Conservation (phyloP, 2,797 vertebrate genomes). For the Salmo trutta region DNA sequence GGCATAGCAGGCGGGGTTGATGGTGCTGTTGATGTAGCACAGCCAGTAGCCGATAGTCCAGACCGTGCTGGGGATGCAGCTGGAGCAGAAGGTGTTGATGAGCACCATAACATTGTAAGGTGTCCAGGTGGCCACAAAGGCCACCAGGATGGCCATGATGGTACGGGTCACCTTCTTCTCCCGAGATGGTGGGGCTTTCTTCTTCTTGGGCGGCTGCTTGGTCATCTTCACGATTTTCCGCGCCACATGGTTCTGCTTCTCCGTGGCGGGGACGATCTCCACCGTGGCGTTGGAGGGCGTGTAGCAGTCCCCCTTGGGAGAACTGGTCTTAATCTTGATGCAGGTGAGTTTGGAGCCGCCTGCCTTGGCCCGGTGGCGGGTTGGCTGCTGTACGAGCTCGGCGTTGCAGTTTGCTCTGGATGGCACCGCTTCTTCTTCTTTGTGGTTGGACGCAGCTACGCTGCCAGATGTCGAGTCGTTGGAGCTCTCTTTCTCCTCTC, state of each 20-base stretch:
- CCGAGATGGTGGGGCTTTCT: constrained; percentile 89
- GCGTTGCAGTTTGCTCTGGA: constrained; percentile 60
- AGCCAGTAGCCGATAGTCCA: constrained; percentile 99
- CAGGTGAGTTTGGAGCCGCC: constrained; percentile 93
- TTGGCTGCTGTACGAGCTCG: constrained; percentile 56
- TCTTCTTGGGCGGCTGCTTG: constrained; percentile 90
- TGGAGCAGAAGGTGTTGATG: constrained; percentile 96
- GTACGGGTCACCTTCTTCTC: constrained; percentile 99
- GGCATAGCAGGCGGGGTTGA: constrained; percentile 98
- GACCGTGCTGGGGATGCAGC: constrained; percentile 92
- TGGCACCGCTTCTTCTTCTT: constrained; percentile 80
- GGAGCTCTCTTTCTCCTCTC: constrained; percentile 95
- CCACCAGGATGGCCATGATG: constrained; percentile 96
- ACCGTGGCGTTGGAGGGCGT: constrained; percentile 86
- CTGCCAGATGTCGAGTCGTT: constrained; percentile 96
- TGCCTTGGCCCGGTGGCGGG: constrained; percentile 75
- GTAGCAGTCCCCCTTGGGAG: constrained; percentile 86
- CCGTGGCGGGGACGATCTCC: constrained; percentile 84
- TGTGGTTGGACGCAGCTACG: constrained; percentile 80
- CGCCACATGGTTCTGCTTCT: constrained; percentile 88
- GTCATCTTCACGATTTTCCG: constrained; percentile 98
- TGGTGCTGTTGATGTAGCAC: constrained; percentile 99
- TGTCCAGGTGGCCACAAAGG: constrained; percentile 98
- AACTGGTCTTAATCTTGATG: constrained; percentile 92
- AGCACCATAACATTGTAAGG: constrained; percentile 99